Evolutionary conservation across 2,113 vertebrate species (phyloP).

Genomic region (Nyctereutes procyonoides): DNA sequence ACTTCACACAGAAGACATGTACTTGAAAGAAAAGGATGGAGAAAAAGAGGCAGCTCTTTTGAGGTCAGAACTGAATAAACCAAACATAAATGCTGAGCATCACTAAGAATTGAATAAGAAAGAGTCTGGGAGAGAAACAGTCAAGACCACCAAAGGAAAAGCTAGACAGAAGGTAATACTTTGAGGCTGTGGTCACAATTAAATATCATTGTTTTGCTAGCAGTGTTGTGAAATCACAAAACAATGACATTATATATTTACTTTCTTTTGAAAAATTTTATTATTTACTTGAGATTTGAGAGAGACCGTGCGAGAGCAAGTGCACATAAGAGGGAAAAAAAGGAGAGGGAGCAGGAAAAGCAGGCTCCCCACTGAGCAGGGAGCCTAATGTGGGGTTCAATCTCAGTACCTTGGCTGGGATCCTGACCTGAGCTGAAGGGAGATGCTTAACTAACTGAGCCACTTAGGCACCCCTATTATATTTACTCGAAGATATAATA

Average conservation of each 20-base stretch:
- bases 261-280: not conserved
- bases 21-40: constrained; percentile 18
- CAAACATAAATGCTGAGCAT: not conserved
- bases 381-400: not conserved
- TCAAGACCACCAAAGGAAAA: not conserved
- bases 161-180: not conserved
- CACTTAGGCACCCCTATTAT: not conserved
- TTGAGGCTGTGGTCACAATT: not conserved
- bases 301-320: not conserved
- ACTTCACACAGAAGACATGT: constrained; percentile 11
- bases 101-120: not conserved
- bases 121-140: not conserved
- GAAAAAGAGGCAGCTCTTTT: not conserved
- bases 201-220: not conserved
- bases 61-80: constrained; percentile 20
- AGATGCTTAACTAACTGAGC: not conserved
- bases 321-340: not conserved
- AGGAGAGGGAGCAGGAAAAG: not conserved
- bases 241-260: not conserved
- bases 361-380: not conserved
- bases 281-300: not conserved
- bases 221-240: not conserved
- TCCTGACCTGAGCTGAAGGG: not conserved
- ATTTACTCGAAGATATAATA: constrained; percentile 4
- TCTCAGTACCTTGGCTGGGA: not conserved